Base-by-base conservation (phyloP, 1,140 invertebrate species). In the Leptestheria dahalacensis region DNA sequence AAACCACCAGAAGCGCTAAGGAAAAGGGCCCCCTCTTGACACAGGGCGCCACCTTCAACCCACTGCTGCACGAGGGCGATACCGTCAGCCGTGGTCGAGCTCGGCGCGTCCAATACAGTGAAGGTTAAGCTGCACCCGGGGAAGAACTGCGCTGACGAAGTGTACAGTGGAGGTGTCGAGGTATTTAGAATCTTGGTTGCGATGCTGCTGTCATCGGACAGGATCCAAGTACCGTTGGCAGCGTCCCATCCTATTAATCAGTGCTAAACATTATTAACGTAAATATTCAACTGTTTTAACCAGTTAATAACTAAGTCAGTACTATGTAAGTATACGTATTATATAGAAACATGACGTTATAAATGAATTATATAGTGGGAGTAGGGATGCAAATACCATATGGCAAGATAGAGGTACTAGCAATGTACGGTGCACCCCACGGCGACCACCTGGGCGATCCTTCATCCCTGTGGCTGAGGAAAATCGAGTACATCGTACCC, bases 101-200 rank as follows among this genome's bases (percentile, higher is more conserved):
- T 60, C 53, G 48, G 63, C 11, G 64, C 50, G 28, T 64, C 55
- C 59, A 65, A 25, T 57, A 67, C 65, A 1, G 63, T 65, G 55
- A 67, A 66, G 50, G 64, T 64, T 47, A 66, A 64, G 4, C 64
- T 64, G 28, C 64, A 64, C 1, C 64, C 62, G 6, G 66, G 61
- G 29, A 64, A 64, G 61, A 65, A 63, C 47, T 66, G 65, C 3
- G 62, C 51, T 33, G 33, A 20, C 6, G 54, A 62, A 10, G 66
- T 66, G 46, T 61, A 62, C 12, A 67, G 24, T 1, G 53, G 53
- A 10, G n/a, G n/a, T n/a, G 53, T 55, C 3, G 26, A 20, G 1
- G 53, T 29, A 10, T 25, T 33, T 11, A 61, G 54, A 12, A 54
- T 60, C 59, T 66, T 66, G 28, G 60, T 53, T n/a, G 66, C 63